These are phyloP conservation scores for Flexamia atlantica DNA, from an alignment of 2,888 invertebrate genomes.

Conservation along the genomic window DNA sequence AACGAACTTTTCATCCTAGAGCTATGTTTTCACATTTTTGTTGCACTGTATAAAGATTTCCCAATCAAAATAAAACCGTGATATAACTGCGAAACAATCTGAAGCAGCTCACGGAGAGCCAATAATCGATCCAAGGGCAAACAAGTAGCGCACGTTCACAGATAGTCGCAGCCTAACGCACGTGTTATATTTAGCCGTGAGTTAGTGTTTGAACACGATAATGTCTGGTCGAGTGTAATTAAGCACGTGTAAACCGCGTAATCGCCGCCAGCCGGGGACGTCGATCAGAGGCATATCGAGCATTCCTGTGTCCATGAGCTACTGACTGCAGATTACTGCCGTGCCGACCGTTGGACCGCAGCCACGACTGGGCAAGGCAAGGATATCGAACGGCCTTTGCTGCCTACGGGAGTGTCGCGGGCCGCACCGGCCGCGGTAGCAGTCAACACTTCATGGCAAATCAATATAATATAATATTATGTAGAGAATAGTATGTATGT, in stretches of 20 bases:
- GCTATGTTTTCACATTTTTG: no score
- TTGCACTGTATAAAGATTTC: no score
- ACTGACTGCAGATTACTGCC: background rate
- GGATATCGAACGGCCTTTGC: conserved; percentile 28
- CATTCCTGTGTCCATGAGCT: background rate
- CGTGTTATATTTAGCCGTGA: background rate
- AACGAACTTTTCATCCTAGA: no score
- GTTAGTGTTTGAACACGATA: conserved; percentile 7
- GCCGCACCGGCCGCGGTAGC: no score
- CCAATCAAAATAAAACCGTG: no score
- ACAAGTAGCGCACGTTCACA: background rate
- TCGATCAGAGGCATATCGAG: background rate
- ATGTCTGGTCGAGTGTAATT: conserved; percentile 1
- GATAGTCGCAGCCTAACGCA: background rate
- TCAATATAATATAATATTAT: no score
- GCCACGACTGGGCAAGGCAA: conserved; percentile 19
- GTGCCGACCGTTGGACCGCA: background rate
- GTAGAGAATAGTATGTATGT: no score
- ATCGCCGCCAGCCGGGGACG: no score
- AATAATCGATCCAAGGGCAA: no score
- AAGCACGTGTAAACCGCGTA: background rate
- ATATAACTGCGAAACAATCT: no score
- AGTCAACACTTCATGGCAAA: no score
- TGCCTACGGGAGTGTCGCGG: background rate
- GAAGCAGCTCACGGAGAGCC: no score